Conservation (phyloP, 1,140 invertebrate genomes). For the Camponotus pennsylvanicus region DNA sequence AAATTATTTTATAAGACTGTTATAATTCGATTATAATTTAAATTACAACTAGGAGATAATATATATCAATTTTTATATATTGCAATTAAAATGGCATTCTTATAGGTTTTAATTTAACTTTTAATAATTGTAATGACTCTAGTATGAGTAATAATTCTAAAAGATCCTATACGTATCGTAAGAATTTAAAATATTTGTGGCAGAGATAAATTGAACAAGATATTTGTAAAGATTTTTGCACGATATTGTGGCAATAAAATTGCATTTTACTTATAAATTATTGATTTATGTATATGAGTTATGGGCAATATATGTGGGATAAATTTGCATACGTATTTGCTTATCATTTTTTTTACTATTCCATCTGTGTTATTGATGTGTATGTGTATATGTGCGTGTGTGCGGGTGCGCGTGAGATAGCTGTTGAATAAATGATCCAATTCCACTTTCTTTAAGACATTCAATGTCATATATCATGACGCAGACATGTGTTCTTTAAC, state of each 20-base stretch:
- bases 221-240: conserved; percentile 25
- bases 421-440: conserved; percentile 56
- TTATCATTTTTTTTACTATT: conserved; percentile 55
- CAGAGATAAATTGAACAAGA: not conserved
- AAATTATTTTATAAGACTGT: not conserved
- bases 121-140: not conserved
- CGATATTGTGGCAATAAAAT: not conserved
- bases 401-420: conserved; percentile 1
- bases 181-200: not conserved
- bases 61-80: not conserved
- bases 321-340: conserved; percentile 41
- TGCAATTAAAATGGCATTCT: not conserved
- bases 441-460: conserved; percentile 43
- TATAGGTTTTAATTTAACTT: not conserved
- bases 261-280: conserved; percentile 22
- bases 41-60: not conserved
- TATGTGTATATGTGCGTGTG: not conserved
- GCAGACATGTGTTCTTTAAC: not conserved
- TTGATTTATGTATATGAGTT: conserved; percentile 37
- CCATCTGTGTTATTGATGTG: conserved; percentile 8
- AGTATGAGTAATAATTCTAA: not conserved
- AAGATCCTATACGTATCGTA: not conserved
- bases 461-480: conserved; percentile 39
- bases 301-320: conserved; percentile 4
- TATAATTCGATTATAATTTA: conserved; percentile 1